phyloP scores from a whole-genome alignment of 1,140 invertebrate genomes.

The Brachionus asplanchnoidis region DNA sequence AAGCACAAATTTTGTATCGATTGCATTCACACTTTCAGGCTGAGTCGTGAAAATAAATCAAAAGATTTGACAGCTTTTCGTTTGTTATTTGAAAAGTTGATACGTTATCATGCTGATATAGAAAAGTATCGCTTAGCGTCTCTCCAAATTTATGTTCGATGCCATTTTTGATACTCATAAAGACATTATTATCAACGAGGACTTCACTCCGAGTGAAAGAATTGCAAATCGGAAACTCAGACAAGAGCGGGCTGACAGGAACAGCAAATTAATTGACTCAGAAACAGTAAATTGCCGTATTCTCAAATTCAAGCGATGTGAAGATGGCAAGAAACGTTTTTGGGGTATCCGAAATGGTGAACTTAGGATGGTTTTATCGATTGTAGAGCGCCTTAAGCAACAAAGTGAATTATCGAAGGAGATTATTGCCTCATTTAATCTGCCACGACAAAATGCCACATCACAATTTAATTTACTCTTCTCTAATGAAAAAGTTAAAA shows the following conservation, averaged over 20 bases:
- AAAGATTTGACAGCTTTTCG: too few species aligned
- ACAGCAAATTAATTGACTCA: background rate
- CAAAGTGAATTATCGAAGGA: background rate
- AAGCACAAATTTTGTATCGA: too few species aligned
- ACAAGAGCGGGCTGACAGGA: background rate
- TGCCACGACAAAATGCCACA: too few species aligned
- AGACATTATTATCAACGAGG: background rate
- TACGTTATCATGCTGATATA: too few species aligned
- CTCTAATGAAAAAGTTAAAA: too few species aligned
- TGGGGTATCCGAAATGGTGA: background rate
- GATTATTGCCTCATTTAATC: background rate
- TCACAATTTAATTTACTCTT: too few species aligned
- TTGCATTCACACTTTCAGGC: too few species aligned
- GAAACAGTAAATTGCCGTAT: background rate
- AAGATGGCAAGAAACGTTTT: background rate
- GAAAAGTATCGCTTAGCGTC: too few species aligned
- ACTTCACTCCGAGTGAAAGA: background rate
- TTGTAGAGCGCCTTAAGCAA: background rate
- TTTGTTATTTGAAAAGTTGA: too few species aligned
- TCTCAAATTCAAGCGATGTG: background rate
- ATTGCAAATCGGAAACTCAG: background rate
- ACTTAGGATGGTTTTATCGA: background rate
- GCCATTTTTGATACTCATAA: background rate
- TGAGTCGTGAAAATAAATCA: too few species aligned
- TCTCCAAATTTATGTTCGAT: too few species aligned